Base-by-base conservation (phyloP, 2,888 invertebrate species). In the Scrobipalpa costella region DNA sequence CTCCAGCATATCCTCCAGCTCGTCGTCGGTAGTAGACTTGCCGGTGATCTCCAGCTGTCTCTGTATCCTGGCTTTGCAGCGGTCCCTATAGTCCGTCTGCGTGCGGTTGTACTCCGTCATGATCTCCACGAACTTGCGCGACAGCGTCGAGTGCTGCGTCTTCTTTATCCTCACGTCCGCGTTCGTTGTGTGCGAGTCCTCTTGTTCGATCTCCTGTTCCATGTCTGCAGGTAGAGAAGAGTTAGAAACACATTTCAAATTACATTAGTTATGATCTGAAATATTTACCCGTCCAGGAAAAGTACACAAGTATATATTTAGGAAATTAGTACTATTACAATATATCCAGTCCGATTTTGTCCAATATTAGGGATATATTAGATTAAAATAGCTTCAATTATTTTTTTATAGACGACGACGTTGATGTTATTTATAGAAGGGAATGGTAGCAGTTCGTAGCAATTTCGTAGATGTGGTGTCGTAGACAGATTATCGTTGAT, bases 31-130 rank as follows among this genome's bases (percentile, higher is more conserved):
- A 84, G 98, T 99, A 79, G 97, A 96, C 89, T 97, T 96, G 79
- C 99, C 99, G 83, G 99, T 99, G 91, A 99, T 99, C 94, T 99
- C 99, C 82, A 99, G 93, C 93, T 99, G 99, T 90, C 99, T 94
- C 71, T 88, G 89, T 95, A 99, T 99, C 93, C 99, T 95, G 69
- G 97, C 98, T 95, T 99, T 99, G 96, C 99, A 99, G 80, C 99
- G 94, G 90, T 99, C 99, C 92, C 99, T 94, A 93, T 99, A 99
- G 93, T 99, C 99, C 80, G 99, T 99, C 93, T 99, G 99, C 85
- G 99, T 99, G 90, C 98, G 96, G 93, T 99, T 99, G 93, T 99
- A 99, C 93, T 99, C 99, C 80, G 99, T 99, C 99, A 99, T 99
- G 79, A 99, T 99, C 92, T 99, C 99, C 77, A 99, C 99, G 91